Base-by-base conservation (phyloP, 2,113 vertebrate genomes). In the Chitala chitala region DNA sequence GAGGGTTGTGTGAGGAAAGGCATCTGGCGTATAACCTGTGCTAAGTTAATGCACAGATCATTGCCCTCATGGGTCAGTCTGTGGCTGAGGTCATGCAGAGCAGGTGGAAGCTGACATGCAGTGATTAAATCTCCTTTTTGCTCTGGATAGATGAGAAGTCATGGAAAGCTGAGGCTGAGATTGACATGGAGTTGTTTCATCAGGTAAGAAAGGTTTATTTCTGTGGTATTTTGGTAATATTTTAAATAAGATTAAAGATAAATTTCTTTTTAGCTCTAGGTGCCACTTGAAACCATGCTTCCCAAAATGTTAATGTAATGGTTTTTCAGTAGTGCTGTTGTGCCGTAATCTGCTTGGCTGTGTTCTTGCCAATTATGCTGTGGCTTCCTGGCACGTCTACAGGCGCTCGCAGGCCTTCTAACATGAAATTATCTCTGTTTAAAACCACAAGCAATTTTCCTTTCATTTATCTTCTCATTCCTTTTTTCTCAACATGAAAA, bases 131-230 rank as follows among this genome's bases (percentile, higher is more conserved):
- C 84, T 89, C 82, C 78, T 51, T 84, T 81, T 85, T n/a, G n/a
- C n/a, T n/a, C n/a, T n/a, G n/a, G n/a, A n/a, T 84, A 98, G 97
- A 99, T 92, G 96, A 98, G 74, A 94, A 88, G 61, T 96, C 93
- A 5, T 99, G 97, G 97, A 98, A 95, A 76, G 92, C 93, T 78
- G 96, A 98, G 89, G 97, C 96, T 85, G 95, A 98, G 90, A 98
- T 99, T 33, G 97, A 99, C 89, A 98, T 97, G 94, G 97, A 99
- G 82, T 88, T 98, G 75, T 99, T 98, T 90, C 97, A 99, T 87
- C 97, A 98, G 96, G 97, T 99, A 94, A 51, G 83, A 33, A 48
- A 65, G 20, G 79, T 74, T 64, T 71, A 48, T 54, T 46, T 26
- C 38, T 74, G 53, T 74, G 56, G 29, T 31, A n/a, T n/a, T n/a